Percentiles rank a stretch among this genome's conserved stretches.
phyloP scores from a whole-genome alignment of 2,797 vertebrate species.

The Phoeniculus purpureus region DNA sequence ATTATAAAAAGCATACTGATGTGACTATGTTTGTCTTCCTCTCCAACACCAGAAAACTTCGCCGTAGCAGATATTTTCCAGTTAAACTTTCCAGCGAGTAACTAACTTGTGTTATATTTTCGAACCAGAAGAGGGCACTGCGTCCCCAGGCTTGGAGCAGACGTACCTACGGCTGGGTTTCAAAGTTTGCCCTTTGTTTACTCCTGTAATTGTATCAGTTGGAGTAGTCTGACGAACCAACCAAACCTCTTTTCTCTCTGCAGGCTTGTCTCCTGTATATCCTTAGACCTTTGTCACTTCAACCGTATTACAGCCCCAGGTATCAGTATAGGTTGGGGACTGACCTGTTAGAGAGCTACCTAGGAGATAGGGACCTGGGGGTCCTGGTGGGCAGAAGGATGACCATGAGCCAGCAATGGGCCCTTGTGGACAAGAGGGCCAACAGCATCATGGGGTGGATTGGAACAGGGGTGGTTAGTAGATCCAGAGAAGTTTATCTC shows the following conservation, averaged over 20 bases:
- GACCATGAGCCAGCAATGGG: no score
- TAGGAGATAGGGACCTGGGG: no score
- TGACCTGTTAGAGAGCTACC: no score
- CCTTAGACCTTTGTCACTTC: background rate
- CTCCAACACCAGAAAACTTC: background rate
- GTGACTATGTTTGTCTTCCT: background rate
- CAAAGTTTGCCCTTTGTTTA: background rate
- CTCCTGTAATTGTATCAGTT: background rate
- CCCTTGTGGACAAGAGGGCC: no score
- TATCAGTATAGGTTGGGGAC: no score
- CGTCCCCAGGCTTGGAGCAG: background rate
- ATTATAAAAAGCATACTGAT: background rate
- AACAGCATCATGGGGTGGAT: no score
- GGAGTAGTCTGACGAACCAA: background rate
- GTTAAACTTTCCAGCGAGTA: background rate
- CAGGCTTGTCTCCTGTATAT: background rate
- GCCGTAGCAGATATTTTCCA: background rate
- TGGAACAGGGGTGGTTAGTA: no score
- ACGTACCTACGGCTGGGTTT: background rate
- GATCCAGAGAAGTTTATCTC: no score
- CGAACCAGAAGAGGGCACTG: conserved; percentile 64
- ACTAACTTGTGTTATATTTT: background rate
- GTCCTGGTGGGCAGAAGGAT: no score
- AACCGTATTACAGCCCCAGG: background rate
- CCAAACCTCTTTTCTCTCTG: background rate